Percentiles rank a stretch among this genome's conserved stretches.
Evolutionary conservation across 1,140 invertebrate species (phyloP).

Genomic region (Camponotus vicinus): DNA sequence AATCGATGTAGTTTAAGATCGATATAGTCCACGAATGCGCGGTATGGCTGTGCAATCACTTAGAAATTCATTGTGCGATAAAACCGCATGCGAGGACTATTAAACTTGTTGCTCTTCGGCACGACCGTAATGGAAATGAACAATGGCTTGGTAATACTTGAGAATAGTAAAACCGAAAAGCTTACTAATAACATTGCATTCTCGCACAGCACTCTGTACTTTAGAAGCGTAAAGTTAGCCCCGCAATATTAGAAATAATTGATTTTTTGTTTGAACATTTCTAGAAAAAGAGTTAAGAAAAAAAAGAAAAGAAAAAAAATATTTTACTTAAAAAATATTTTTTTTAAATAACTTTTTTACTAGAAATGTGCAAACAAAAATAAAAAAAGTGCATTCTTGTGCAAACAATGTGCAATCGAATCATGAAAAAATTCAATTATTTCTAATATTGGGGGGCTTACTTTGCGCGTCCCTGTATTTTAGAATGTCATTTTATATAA

Average conservation of each 20-base stretch:
- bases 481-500: background rate
- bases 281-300: no score
- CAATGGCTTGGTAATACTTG: conserved; percentile 53
- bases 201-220: background rate
- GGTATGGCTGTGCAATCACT: conserved; percentile 44
- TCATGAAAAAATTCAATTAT: no score
- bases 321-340: no score
- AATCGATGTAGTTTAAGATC: conserved; percentile 44
- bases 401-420: no score
- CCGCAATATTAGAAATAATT: no score
- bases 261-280: no score
- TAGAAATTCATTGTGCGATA: conserved; percentile 61
- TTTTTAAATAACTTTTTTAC: no score
- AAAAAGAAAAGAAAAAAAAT: no score
- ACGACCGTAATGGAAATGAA: conserved; percentile 50
- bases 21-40: conserved; percentile 24
- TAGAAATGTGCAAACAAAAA: no score
- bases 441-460: no score
- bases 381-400: no score
- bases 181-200: conserved; percentile 16
- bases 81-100: conserved; percentile 61
- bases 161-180: conserved; percentile 6
- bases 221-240: no score
- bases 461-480: background rate
- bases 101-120: conserved; percentile 60